Conservation (phyloP, 1,140 invertebrate genomes). For the Apocrypta bakeri region DNA sequence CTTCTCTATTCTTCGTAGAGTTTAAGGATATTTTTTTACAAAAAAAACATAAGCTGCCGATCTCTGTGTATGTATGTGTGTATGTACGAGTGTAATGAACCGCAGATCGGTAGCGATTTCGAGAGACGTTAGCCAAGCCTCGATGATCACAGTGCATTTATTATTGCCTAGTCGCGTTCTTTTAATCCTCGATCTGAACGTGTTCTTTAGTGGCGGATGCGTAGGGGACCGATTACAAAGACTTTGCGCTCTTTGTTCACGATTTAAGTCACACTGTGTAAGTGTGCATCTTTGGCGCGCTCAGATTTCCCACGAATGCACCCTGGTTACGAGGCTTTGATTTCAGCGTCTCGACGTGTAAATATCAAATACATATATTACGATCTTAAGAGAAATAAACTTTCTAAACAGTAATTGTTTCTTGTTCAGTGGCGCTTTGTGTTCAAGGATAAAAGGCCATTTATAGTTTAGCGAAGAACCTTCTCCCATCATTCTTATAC, state of each 20-base stretch:
- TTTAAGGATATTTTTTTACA: conserved; percentile 9
- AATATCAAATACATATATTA: conserved; percentile 13
- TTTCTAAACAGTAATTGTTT: conserved; percentile 20
- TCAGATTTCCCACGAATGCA: conserved; percentile 12
- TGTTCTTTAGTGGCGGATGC: neutral
- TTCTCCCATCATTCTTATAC: too few relatives aligned
- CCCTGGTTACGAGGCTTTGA: conserved; percentile 41
- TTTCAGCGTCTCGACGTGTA: conserved; percentile 24
- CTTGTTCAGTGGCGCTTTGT: too few relatives aligned
- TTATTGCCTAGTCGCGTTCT: neutral
- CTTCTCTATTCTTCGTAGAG: neutral
- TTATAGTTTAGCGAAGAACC: too few relatives aligned
- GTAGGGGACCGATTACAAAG: neutral
- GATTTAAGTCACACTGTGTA: conserved; percentile 4
- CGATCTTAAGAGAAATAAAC: conserved; percentile 29
- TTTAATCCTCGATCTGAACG: neutral
- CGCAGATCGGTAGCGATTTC: conserved; percentile 26
- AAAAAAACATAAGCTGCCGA: conserved; percentile 1
- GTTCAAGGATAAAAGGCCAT: too few relatives aligned
- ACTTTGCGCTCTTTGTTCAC: too few relatives aligned
- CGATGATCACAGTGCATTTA: conserved; percentile 56
- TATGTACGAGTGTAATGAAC: too few relatives aligned
- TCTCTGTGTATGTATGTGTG: too few relatives aligned
- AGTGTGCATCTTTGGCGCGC: neutral
- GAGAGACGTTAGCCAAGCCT: conserved; percentile 43